Percentiles rank a stretch among this genome's conserved stretches.
Conservation (phyloP, 2,797 vertebrate genomes). For the Ctenopoma kingsleyae region DNA sequence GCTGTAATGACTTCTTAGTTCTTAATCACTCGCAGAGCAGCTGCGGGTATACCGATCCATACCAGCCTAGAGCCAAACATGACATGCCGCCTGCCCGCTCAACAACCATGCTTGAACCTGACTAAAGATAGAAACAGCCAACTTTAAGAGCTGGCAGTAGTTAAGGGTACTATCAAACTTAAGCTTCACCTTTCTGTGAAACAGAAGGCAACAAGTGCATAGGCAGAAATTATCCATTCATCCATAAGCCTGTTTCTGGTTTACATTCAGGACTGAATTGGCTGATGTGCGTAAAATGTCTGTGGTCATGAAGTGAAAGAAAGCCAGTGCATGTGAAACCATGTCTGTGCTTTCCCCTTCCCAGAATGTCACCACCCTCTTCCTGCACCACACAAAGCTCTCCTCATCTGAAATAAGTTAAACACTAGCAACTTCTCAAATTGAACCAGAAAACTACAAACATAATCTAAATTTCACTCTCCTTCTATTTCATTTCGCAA, state of each 20-base stretch:
- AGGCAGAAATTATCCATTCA: slow-evolving; percentile 48
- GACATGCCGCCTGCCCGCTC: slow-evolving; percentile 62
- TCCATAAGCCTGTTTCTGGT: slow-evolving; percentile 32
- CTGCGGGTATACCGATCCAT: slow-evolving; percentile 69
- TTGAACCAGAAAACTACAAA: not conserved
- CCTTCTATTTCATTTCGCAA: slow-evolving; percentile 4
- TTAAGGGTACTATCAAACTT: slow-evolving; percentile 63
- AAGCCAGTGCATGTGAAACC: slow-evolving; percentile 49
- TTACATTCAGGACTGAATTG: slow-evolving; percentile 56
- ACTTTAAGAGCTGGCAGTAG: slow-evolving; percentile 65
- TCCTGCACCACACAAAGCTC: slow-evolving; percentile 42
- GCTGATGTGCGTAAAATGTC: slow-evolving; percentile 63
- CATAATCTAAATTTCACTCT: not conserved
- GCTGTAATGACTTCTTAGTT: slow-evolving; percentile 61
- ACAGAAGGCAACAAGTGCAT: slow-evolving; percentile 60
- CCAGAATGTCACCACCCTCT: slow-evolving; percentile 74
- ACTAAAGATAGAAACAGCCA: slow-evolving; percentile 83
- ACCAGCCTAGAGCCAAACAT: slow-evolving; percentile 66
- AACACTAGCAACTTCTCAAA: slow-evolving; percentile 8
- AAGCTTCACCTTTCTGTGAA: slow-evolving; percentile 61
- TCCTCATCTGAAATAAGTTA: slow-evolving; percentile 39
- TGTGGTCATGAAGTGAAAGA: slow-evolving; percentile 65
- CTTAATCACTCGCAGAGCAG: slow-evolving; percentile 73
- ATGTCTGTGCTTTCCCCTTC: slow-evolving; percentile 65
- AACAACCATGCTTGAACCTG: slow-evolving; percentile 75